Evolutionary conservation across 1,140 invertebrate genomes (phyloP).

Genomic region (Ceratosolen solmsi): DNA sequence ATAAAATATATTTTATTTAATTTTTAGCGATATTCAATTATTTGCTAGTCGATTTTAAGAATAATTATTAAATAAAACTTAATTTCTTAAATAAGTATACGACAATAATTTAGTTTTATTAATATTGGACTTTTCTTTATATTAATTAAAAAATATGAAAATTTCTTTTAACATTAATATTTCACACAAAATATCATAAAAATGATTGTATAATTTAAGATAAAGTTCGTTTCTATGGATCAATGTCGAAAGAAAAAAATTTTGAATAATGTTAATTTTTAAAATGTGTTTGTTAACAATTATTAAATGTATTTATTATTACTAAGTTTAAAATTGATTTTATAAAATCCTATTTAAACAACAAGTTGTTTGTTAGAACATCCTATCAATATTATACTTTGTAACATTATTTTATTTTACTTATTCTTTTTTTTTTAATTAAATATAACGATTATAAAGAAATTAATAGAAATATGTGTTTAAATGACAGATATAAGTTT

Average conservation of each 20-base stretch:
- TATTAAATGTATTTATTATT: neutral
- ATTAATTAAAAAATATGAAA: neutral
- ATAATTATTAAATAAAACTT: neutral
- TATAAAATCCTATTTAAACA: neutral
- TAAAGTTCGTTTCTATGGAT: no score
- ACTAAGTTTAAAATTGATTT: conserved; percentile 8
- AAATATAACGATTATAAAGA: no score
- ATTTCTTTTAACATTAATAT: neutral
- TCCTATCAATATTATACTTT: no score
- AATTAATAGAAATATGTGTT: no score
- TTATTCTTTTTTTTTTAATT: no score
- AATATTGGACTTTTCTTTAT: neutral
- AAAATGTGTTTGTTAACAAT: neutral
- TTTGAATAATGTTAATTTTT: neutral
- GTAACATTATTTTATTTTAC: no score
- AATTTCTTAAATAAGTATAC: neutral
- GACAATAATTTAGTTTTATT: neutral
- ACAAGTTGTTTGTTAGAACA: neutral
- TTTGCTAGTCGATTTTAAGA: neutral
- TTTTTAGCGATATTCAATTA: no score
- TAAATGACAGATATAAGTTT: no score
- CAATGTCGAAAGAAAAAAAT: no score
- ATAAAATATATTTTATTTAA: neutral
- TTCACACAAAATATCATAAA: neutral
- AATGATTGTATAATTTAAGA: no score